Evolutionary conservation across 2,888 invertebrate species (phyloP).

Genomic region (Tachina lurida): DNA sequence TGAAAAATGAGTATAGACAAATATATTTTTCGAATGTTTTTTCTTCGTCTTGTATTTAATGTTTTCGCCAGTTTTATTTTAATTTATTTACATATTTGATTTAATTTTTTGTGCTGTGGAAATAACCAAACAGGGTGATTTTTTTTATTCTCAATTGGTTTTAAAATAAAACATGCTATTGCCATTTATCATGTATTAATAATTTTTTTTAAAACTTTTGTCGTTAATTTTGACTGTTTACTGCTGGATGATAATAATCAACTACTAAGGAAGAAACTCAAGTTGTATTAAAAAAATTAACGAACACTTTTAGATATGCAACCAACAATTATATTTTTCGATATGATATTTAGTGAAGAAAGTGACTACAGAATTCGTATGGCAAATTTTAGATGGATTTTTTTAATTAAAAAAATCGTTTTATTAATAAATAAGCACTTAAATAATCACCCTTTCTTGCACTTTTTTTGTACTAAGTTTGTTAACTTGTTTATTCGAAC

Average conservation of each 20-base stretch:
- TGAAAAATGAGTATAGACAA: not conserved
- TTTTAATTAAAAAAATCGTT: not conserved
- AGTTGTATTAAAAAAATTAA: too few relatives aligned
- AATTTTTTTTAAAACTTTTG: too few relatives aligned
- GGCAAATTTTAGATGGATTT: too few relatives aligned
- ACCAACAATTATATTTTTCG: too few relatives aligned
- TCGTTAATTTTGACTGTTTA: too few relatives aligned
- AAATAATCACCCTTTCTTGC: not conserved
- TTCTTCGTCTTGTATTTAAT: not conserved
- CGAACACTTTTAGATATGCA: too few relatives aligned
- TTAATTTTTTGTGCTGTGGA: not conserved
- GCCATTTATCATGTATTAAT: not conserved
- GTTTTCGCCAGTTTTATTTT: not conserved
- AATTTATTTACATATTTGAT: not conserved
- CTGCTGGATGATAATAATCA: too few relatives aligned
- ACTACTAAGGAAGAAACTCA: too few relatives aligned
- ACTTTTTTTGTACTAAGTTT: not conserved
- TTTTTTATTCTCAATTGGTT: not conserved
- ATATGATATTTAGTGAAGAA: too few relatives aligned
- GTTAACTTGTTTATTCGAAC: not conserved
- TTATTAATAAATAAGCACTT: not conserved
- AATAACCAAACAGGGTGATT: not conserved
- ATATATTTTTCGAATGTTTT: not conserved
- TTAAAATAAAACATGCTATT: too few relatives aligned
- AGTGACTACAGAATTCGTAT: too few relatives aligned